Evolutionary conservation across 2,888 invertebrate genomes (phyloP).

Genomic region (Cybosia mesomella): DNA sequence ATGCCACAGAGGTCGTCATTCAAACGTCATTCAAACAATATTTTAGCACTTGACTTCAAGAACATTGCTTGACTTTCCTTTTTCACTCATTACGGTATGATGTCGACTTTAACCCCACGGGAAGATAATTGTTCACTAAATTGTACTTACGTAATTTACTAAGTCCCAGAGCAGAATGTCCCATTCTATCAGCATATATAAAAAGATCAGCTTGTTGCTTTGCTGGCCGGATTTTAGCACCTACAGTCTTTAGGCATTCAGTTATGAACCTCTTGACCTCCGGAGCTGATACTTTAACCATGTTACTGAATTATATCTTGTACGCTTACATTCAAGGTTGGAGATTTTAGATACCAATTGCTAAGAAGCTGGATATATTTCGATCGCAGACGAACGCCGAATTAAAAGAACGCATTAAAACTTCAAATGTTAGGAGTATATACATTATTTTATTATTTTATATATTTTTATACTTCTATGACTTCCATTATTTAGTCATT

Average conservation of each 20-base stretch:
- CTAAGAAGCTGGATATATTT: neutral
- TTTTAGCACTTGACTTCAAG: no score
- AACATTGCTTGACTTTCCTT: no score
- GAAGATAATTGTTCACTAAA: neutral
- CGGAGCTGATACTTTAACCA: slow-evolving; percentile 8
- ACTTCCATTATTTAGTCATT: neutral
- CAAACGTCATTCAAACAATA: no score
- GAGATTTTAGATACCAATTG: neutral
- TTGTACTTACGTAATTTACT: slow-evolving; percentile 91
- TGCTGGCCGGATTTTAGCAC: slow-evolving; percentile 87
- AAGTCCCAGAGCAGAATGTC: slow-evolving; percentile 95
- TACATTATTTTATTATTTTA: slow-evolving; percentile 7
- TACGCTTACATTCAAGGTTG: neutral
- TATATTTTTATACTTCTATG: slow-evolving; percentile 3
- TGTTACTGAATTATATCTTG: neutral
- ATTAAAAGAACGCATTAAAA: neutral
- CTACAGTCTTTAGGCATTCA: slow-evolving; percentile 89
- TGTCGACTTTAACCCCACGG: neutral
- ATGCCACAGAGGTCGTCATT: no score
- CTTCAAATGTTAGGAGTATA: neutral
- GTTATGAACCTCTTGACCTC: slow-evolving; percentile 79
- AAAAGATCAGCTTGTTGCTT: slow-evolving; percentile 89
- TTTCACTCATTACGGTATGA: neutral
- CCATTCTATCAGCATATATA: slow-evolving; percentile 92
- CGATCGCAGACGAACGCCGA: neutral